Evolutionary conservation across 2,888 invertebrate species (phyloP).

Genomic region (Drosophila niveifrons): DNA sequence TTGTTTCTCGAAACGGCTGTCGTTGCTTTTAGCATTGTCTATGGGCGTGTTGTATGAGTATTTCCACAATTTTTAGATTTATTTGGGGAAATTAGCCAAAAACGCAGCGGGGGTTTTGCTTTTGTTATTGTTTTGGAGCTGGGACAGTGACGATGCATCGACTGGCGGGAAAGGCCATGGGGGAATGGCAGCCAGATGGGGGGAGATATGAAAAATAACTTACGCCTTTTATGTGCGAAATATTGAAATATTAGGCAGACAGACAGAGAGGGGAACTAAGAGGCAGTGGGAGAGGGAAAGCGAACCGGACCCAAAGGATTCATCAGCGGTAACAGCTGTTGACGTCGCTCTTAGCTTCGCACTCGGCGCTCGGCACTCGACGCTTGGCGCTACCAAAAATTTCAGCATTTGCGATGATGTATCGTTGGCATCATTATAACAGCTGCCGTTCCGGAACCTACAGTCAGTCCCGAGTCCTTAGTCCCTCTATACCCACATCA

Average conservation of each 20-base stretch:
- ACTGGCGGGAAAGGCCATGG: slow-evolving; percentile 12
- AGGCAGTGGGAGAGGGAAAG: slow-evolving; percentile 11
- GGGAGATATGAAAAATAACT: slow-evolving; percentile 78
- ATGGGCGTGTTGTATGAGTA: slow-evolving; percentile 29
- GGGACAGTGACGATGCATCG: slow-evolving; percentile 8
- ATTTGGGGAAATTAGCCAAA: slow-evolving; percentile 71
- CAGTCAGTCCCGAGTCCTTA: slow-evolving; percentile 42
- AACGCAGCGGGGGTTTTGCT: slow-evolving; percentile 34
- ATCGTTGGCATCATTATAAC: slow-evolving; percentile 81
- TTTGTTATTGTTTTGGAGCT: neutral
- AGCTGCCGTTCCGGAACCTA: slow-evolving; percentile 68
- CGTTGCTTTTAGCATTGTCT: slow-evolving; percentile 35
- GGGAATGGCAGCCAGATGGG: slow-evolving; percentile 30
- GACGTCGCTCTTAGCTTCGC: slow-evolving; percentile 55
- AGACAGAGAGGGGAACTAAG: slow-evolving; percentile 7
- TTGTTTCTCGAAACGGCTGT: slow-evolving; percentile 36
- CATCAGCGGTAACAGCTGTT: slow-evolving; percentile 80
- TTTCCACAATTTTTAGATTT: slow-evolving; percentile 67
- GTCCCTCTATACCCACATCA: slow-evolving; percentile 16
- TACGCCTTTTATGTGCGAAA: slow-evolving; percentile 80
- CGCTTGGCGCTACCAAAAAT: slow-evolving; percentile 68
- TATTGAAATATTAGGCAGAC: slow-evolving; percentile 77
- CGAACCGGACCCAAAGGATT: slow-evolving; percentile 78
- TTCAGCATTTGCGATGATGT: slow-evolving; percentile 82
- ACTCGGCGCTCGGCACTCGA: slow-evolving; percentile 44